phyloP scores from a whole-genome alignment of 2,797 vertebrate species.

The Enteromius fasciolatus region DNA sequence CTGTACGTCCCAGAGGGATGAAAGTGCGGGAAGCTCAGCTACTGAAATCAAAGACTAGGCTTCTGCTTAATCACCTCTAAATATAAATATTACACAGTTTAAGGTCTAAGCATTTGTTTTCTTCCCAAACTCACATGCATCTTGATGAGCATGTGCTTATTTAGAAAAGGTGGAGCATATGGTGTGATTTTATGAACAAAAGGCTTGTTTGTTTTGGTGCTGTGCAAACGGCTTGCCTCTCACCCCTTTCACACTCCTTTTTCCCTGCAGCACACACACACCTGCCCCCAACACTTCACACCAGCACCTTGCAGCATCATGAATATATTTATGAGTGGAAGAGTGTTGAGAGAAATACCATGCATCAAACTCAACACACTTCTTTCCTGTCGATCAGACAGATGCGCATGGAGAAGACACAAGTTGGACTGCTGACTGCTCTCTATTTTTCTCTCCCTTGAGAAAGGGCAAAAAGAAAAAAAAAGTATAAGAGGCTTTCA shows the following conservation, averaged over 20 bases:
- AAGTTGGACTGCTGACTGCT: constrained; percentile 35
- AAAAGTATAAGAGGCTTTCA: background rate
- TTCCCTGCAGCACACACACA: constrained; percentile 35
- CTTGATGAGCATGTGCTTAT: background rate
- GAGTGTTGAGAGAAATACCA: constrained; percentile 46
- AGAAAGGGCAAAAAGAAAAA: constrained; percentile 14
- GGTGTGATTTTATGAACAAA: constrained; percentile 7
- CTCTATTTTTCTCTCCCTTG: constrained; percentile 14
- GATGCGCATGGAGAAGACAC: background rate
- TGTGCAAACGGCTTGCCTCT: constrained; percentile 26
- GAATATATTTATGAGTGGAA: constrained; percentile 55
- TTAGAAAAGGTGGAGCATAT: background rate
- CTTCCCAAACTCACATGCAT: constrained; percentile 1
- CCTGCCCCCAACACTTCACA: constrained; percentile 37
- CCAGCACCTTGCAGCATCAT: constrained; percentile 48
- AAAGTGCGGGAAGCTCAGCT: constrained; percentile 9
- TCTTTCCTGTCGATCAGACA: constrained; percentile 31
- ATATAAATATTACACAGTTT: background rate
- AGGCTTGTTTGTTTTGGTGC: constrained; percentile 32
- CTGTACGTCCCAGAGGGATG: constrained; percentile 3
- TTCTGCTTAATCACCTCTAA: constrained; percentile 2
- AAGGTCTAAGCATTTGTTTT: background rate
- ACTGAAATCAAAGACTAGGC: background rate
- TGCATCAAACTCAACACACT: constrained; percentile 40
- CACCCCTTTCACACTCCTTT: constrained; percentile 32